Conservation (phyloP, 2,797 vertebrate species). For the Siniperca undulata region DNA sequence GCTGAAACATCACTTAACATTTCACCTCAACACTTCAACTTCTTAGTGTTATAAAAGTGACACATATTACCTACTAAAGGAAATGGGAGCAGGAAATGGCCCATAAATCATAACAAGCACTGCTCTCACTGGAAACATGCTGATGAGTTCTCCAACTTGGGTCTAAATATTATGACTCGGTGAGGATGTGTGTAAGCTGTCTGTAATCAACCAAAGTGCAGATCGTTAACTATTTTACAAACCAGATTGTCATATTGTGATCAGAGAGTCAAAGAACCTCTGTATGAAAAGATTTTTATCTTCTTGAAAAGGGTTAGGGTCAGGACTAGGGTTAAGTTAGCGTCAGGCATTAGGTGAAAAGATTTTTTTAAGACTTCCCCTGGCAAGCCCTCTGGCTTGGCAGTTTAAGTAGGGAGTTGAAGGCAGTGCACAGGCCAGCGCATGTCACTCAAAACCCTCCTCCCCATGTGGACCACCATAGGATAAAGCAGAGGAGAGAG, state of each 20-base stretch:
- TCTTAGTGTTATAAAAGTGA: slow-evolving; percentile 81
- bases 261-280: not conserved
- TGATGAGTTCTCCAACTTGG: slow-evolving; percentile 72
- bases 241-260: slow-evolving; percentile 31
- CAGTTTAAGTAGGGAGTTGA: not conserved
- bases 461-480: not conserved
- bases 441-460: not conserved
- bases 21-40: slow-evolving; percentile 82
- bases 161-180: slow-evolving; percentile 76
- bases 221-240: slow-evolving; percentile 48
- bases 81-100: slow-evolving; percentile 79
- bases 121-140: slow-evolving; percentile 69
- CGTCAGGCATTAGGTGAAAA: not conserved
- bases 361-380: not conserved
- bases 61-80: slow-evolving; percentile 80
- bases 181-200: slow-evolving; percentile 22
- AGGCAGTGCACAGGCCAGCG: not conserved
- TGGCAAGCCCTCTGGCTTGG: not conserved
- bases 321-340: not conserved
- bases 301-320: not conserved
- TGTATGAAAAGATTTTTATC: not conserved
- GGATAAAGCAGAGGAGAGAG: not conserved
- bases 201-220: slow-evolving; percentile 66
- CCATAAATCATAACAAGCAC: slow-evolving; percentile 76
- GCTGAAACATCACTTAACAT: slow-evolving; percentile 83